phyloP scores from a whole-genome alignment of 2,888 invertebrate genomes.

The Chrysodeixis includens region DNA sequence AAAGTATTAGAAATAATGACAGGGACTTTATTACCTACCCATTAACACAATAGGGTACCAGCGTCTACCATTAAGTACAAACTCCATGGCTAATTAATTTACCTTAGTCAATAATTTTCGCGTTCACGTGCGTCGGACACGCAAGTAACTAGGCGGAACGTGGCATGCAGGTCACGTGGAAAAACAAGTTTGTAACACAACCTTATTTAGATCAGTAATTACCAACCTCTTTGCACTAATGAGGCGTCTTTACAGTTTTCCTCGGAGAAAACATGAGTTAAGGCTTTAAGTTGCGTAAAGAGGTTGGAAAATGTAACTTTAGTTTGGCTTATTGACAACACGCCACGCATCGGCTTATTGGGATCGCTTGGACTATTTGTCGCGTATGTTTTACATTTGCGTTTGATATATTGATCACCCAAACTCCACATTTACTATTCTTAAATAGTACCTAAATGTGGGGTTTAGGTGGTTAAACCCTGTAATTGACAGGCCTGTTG shows the following conservation, averaged over 20 bases:
- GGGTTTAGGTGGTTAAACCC: no score
- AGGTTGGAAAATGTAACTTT: neutral
- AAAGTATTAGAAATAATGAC: neutral
- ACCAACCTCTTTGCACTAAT: neutral
- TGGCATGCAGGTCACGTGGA: slow-evolving; percentile 3
- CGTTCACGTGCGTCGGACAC: slow-evolving; percentile 7
- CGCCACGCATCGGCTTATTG: no score
- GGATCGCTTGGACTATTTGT: no score
- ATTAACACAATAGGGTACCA: slow-evolving; percentile 9
- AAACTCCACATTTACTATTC: no score
- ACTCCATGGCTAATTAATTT: slow-evolving; percentile 11
- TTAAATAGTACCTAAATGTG: no score
- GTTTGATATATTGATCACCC: no score
- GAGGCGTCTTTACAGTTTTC: neutral
- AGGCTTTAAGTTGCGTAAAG: neutral
- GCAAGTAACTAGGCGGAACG: neutral
- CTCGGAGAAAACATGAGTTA: neutral
- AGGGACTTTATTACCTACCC: neutral
- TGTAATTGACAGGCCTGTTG: no score
- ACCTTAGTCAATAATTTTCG: slow-evolving; percentile 8
- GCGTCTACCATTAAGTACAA: slow-evolving; percentile 13
- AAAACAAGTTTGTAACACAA: slow-evolving; percentile 12
- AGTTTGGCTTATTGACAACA: no score
- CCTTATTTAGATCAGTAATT: neutral
- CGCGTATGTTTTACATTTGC: no score